Percentiles rank a stretch among this genome's conserved stretches.
These are phyloP conservation scores for Periplaneta americana DNA, from an alignment of 1,140 invertebrate species.

Conservation along the genomic window DNA sequence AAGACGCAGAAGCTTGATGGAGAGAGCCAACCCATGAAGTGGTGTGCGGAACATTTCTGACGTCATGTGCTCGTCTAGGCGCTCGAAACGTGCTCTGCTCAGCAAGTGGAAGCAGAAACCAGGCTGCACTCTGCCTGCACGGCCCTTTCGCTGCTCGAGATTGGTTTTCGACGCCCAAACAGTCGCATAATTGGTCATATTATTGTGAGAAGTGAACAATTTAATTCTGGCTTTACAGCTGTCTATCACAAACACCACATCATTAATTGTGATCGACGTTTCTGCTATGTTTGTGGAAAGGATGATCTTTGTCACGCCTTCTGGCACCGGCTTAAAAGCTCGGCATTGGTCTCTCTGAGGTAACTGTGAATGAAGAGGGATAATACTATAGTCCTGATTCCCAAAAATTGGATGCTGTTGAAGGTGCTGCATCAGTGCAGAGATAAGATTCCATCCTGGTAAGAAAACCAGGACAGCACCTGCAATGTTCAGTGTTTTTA, in stretches of 20 bases:
- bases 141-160: slow-evolving; percentile 82
- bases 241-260: slow-evolving; percentile 94
- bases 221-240: slow-evolving; percentile 95
- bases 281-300: slow-evolving; percentile 90
- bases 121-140: slow-evolving; percentile 82
- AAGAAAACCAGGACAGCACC: slow-evolving; percentile 90
- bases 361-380: slow-evolving; percentile 87
- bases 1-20: slow-evolving; percentile 80
- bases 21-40: slow-evolving; percentile 81
- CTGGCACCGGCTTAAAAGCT: slow-evolving; percentile 75
- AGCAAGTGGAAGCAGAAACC: slow-evolving; percentile 83
- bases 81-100: slow-evolving; percentile 52
- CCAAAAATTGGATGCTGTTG: slow-evolving; percentile 72
- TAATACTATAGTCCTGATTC: slow-evolving; percentile 54
- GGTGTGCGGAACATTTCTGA: slow-evolving; percentile 96
- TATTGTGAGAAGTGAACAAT: slow-evolving; percentile 91
- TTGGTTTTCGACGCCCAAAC: slow-evolving; percentile 92
- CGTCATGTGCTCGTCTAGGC: slow-evolving; percentile 84
- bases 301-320: slow-evolving; percentile 73
- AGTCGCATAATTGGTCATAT: slow-evolving; percentile 91
- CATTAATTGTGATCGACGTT: slow-evolving; percentile 94
- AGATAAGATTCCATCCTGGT: slow-evolving; percentile 93
- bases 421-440: slow-evolving; percentile 82
- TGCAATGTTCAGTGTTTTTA: slow-evolving; percentile 60
- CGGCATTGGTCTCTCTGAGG: slow-evolving; percentile 84